Evolutionary conservation across 2,888 invertebrate genomes (phyloP).

Genomic region (Drosophila pseudotalamancana): DNA sequence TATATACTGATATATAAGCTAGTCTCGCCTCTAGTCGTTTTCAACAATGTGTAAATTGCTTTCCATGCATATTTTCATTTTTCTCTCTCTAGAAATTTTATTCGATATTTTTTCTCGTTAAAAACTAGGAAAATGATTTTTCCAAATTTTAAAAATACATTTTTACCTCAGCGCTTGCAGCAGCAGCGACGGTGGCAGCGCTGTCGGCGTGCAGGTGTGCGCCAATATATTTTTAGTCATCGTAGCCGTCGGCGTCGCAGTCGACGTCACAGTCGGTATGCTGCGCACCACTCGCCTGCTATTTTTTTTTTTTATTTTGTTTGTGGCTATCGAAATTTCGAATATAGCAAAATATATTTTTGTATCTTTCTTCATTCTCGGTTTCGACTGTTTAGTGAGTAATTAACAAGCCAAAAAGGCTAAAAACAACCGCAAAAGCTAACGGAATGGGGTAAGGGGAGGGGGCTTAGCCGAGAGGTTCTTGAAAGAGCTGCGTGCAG

Average conservation of each 20-base stretch:
- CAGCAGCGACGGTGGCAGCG: conserved; percentile 25
- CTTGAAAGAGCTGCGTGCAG: conserved; percentile 6
- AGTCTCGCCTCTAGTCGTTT: conserved; percentile 43
- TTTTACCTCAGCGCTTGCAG: conserved; percentile 71
- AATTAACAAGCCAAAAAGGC: conserved; percentile 63
- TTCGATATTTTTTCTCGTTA: conserved; percentile 48
- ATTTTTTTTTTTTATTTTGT: conserved; percentile 11
- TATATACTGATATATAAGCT: conserved; percentile 6
- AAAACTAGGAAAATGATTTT: conserved; percentile 67
- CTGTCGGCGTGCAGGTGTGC: conserved; percentile 63
- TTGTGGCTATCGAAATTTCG: conserved; percentile 38
- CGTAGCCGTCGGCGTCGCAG: conserved; percentile 15
- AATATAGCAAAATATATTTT: conserved; percentile 30
- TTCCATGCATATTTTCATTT: conserved; percentile 42
- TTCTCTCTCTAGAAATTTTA: background rate
- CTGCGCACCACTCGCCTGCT: conserved; percentile 71
- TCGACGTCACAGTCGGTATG: conserved; percentile 25
- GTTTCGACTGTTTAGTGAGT: conserved; percentile 71
- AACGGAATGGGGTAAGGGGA: background rate
- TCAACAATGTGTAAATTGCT: conserved; percentile 72
- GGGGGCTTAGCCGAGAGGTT: background rate
- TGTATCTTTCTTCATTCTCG: conserved; percentile 13
- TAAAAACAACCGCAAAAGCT: conserved; percentile 1
- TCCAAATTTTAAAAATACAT: conserved; percentile 77
- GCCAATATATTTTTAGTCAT: conserved; percentile 68